These are phyloP conservation scores for Lasaia peninsularis DNA, from an alignment of 1,140 invertebrate species.

Conservation along the genomic window DNA sequence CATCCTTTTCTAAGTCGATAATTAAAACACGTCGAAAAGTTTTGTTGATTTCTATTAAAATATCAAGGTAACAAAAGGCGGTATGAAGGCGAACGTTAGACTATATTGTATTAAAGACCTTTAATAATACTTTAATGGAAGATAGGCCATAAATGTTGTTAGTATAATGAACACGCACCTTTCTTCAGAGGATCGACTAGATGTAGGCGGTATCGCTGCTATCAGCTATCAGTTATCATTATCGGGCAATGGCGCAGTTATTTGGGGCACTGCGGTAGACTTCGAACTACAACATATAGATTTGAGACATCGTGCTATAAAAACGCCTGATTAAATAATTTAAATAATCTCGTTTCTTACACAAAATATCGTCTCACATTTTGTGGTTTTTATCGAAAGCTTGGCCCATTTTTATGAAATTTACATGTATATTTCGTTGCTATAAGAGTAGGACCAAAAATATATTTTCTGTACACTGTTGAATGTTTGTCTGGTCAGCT, in stretches of 20 bases:
- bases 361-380: too few species aligned
- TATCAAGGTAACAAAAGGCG: neutral
- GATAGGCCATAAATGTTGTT: neutral
- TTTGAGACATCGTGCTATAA: neutral
- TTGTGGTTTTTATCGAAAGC: too few species aligned
- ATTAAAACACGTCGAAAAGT: too few species aligned
- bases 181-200: neutral
- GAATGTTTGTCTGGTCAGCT: too few species aligned
- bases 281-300: neutral
- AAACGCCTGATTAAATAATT: neutral
- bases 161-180: neutral
- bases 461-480: too few species aligned
- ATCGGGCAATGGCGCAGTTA: constrained; percentile 7
- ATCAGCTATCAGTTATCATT: constrained; percentile 7
- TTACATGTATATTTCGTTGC: too few species aligned
- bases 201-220: neutral
- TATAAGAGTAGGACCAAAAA: too few species aligned
- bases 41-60: neutral
- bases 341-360: too few species aligned
- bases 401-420: too few species aligned
- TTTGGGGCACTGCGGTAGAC: constrained; percentile 4
- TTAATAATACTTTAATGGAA: neutral
- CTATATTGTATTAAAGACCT: too few species aligned
- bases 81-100: neutral
- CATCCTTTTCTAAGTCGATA: too few species aligned